A percentile compares a stretch with the other conserved stretches of the same genome.
These are phyloP conservation scores for Acrocephalus scirpaceus DNA, from an alignment of 2,797 vertebrate species.

Conservation along the genomic window DNA sequence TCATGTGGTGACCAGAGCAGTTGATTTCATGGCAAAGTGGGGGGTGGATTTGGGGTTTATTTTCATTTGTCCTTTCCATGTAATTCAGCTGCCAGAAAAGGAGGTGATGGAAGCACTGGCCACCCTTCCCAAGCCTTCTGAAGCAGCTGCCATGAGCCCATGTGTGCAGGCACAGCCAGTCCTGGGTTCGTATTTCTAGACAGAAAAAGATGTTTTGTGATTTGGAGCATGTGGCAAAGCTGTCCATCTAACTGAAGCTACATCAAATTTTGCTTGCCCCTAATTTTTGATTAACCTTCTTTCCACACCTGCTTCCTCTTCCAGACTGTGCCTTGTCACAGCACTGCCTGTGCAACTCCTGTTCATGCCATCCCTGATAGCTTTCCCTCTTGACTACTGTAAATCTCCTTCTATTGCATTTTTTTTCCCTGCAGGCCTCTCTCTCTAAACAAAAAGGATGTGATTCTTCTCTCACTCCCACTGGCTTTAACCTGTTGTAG, in stretches of 20 bases:
- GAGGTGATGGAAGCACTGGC: background rate
- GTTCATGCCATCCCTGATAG: accelerated
- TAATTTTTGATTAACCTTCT: background rate
- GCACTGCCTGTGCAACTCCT: background rate
- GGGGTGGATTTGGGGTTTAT: background rate
- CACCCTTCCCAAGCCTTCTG: background rate
- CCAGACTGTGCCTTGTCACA: background rate
- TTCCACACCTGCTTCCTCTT: background rate
- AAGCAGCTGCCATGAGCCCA: background rate
- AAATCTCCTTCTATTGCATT: constrained; percentile 12
- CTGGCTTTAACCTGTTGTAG: constrained; percentile 41
- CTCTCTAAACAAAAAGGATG: constrained; percentile 24
- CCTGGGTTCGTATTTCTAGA: background rate
- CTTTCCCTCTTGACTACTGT: background rate
- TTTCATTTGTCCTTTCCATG: background rate
- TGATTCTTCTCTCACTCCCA: constrained; percentile 28
- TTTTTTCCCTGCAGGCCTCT: background rate
- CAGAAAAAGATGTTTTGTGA: background rate
- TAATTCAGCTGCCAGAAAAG: background rate
- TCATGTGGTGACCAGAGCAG: background rate
- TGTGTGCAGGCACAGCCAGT: background rate
- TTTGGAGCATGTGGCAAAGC: background rate
- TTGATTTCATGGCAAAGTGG: background rate
- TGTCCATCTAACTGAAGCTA: background rate
- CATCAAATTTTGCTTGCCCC: background rate